Base-by-base conservation (phyloP, 2,797 vertebrate genomes). In the Myiothlypis chrysogaster region DNA sequence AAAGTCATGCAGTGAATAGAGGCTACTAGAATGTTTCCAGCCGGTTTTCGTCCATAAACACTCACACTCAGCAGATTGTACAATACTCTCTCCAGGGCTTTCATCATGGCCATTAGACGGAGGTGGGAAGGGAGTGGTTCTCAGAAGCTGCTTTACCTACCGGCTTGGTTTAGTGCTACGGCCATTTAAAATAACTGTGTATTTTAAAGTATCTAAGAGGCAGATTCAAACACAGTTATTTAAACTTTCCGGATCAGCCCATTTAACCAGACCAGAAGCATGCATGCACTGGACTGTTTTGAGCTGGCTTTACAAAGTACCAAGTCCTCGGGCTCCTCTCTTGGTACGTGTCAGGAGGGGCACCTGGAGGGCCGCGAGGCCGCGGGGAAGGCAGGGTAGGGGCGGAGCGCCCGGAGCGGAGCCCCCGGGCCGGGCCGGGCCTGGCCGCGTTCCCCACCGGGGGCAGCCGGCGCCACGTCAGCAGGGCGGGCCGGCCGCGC, bases 261-360 rank as follows among this genome's bases (percentile, higher is more conserved):
- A 1, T 9, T 6, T 2, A 3, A 7, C 0, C 34, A 12, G 13
- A 9, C 3, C 28, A 18, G 20, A 5, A 14, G 6, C 2, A 47
- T 1, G 18, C 1, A 0, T 0, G 5, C 4, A 1, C 56, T 0
- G 32, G 7, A 2, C 30, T 3, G 5, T 9, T 25, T 41, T 5
- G 65, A 6, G 16, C 0, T 0, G 35, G 21, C 53, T 19, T 19
- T 1, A 10, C 32, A 0, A 32, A 1, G 3, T 1, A 4, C 3
- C 56, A 1, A 1, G 3, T 2, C 10, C 66, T 12, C 0, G n/a
- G 30, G 23, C 34, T 44, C 32, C 32, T 17, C 32, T 14, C 3
- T 10, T 0, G 30, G 9, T 1, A 0, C 0, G 0, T 0, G 35
- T 9, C 28, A 0, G 0, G 7, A 24, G 13, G 49, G 46, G 53